Percentiles rank a stretch among this genome's conserved stretches.
phyloP scores from a whole-genome alignment of 2,797 vertebrate genomes.

The Anas acuta region DNA sequence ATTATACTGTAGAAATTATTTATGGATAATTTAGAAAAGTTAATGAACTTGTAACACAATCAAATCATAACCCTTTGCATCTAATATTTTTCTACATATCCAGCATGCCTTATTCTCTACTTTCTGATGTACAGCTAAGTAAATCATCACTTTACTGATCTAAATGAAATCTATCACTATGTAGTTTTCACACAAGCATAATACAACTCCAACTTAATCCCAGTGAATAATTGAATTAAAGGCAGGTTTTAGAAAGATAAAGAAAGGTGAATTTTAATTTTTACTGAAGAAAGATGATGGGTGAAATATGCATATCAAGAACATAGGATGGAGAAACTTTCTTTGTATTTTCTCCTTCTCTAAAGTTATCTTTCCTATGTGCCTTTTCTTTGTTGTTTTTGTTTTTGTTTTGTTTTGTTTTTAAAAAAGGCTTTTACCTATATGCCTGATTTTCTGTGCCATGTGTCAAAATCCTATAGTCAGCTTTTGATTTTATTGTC shows the following conservation, averaged over 20 bases:
- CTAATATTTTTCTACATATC: not conserved
- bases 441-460: not conserved
- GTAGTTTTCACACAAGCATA: not conserved
- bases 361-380: not conserved
- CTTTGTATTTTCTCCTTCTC: not conserved
- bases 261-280: not conserved
- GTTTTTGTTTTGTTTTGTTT: no score
- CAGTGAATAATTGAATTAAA: not conserved
- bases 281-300: not conserved
- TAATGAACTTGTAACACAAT: not conserved
- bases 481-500: slow-evolving; percentile 41
- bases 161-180: not conserved
- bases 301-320: not conserved
- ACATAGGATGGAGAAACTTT: not conserved
- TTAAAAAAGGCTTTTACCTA: not conserved
- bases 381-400: not conserved
- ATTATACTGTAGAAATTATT: not conserved
- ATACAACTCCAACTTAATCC: not conserved
- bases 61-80: not conserved
- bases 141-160: not conserved
- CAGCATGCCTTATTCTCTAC: not conserved
- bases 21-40: not conserved
- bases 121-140: not conserved
- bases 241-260: not conserved
- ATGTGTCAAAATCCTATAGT: slow-evolving; percentile 27